Base-by-base conservation (phyloP, 2,113 vertebrate species). In the Spea bombifrons region DNA sequence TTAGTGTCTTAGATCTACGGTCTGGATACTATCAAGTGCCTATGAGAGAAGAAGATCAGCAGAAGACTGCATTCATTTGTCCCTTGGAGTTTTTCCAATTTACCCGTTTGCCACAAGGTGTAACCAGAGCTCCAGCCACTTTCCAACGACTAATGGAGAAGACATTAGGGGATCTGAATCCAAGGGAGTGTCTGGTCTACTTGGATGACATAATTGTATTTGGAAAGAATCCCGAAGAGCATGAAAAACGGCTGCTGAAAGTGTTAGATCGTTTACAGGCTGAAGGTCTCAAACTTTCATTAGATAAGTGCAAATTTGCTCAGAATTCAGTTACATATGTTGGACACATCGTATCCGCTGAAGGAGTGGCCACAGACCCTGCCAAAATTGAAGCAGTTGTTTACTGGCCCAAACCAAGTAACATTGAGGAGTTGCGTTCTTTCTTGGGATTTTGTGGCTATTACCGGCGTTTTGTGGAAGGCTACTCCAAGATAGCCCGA, bases 301-400 rank as follows among this genome's bases (percentile, higher is more conserved):
- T 15, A 76, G 61, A 17, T 7, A 75, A 13, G 49, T 85, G 1
- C 71, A 82, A 1, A 13, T 85, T 4, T 73, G 81, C 9, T 3
- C 7, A 52, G 49, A 52, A 52, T 52, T 52, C 49, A 52, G 49
- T 52, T 5, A 52, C 49, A n/a, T n/a, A 52, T 52, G 7, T 68
- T 46, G 61, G 69, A 66, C 48, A 52, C 66, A 55, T 70, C 68
- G 53, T n/a, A 52, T n/a, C 69, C 57, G 1, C 64, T 83, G 13
- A 66, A 80, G 46, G 67, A 76, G 5, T 12, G 82, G n/a, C n/a
- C n/a, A n/a, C n/a, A n/a, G n/a, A n/a, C 4, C 84, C 76, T 69
- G 49, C 81, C 17, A 80, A 84, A 5, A 65, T 63, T 5, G 82
- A 45, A 82, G 2, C 82, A 83, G 16, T 78, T 78, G 55, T 57